Evolutionary conservation across 1,140 invertebrate species (phyloP), one percentile per base, ranked within the genome.

Genomic region (Odontomachus brunneus): DNA sequence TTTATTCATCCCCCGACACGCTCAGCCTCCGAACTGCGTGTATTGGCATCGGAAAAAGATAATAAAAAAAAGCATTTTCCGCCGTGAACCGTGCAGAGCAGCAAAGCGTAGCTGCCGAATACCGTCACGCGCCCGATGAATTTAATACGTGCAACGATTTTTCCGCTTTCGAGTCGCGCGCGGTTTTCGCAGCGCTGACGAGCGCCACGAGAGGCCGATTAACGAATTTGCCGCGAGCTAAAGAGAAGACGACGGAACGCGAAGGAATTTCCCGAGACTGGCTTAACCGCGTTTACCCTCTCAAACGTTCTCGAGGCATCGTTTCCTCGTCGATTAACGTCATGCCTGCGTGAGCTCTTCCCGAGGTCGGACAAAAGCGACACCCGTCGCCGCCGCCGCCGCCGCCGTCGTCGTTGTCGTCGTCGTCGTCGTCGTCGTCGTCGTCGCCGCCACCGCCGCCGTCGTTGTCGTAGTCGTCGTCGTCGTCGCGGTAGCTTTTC

Each of bases 291-390:
- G 55, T 75, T 67, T 65, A 75, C 48, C 55, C 59, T 49, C 53
- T 80, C 82, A 75, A 51, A 65, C 66, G 74, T 65, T 85, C 71
- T 17, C 72, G 33, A 65, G 60, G 33, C 82, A n/a, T 85, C 65
- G 71, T 84, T 72, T 85, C 63, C 82, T 85, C 71, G 72, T 71
- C 84, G 84, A 78, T 84, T 85, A 85, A 85, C 72, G 82, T 78
- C 84, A 48, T 59, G 63, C 55, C 55, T 73, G 67, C 53, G 71
- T 65, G 29, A 71, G 82, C 72, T 71, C 51, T 24, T 69, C 29
- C 81, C 62, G 53, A 19, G 44, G 24, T 26, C 57, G 72, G 74
- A 86, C 83, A 86, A 86, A 86, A 86, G 84, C 83, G 74, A 73
- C 84, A 55, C 53, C 65, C 38, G 66, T 48, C 62, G 83, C n/a